phyloP scores from a whole-genome alignment of 2,113 vertebrate genomes.

The Procapra przewalskii region DNA sequence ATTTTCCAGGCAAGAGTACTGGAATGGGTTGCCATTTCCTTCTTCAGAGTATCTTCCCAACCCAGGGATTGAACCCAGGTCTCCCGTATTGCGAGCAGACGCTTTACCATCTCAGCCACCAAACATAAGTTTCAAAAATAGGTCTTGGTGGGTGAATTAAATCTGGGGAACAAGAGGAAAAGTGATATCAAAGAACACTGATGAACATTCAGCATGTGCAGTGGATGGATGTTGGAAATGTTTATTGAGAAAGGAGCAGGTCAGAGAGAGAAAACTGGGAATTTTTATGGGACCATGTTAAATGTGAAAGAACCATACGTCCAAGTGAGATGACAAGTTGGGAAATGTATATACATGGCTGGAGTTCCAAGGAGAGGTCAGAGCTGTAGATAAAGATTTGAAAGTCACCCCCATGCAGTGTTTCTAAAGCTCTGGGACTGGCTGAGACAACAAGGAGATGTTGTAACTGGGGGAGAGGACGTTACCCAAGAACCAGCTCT shows the following conservation, averaged over 20 bases:
- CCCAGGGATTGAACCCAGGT: not conserved
- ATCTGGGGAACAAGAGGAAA: not conserved
- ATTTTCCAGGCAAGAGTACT: not conserved
- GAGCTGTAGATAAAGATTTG: not conserved
- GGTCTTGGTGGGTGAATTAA: not conserved
- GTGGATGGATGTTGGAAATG: not conserved
- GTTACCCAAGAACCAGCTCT: not conserved
- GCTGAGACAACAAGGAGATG: not conserved
- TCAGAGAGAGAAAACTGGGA: not conserved
- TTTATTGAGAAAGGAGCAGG: not conserved
- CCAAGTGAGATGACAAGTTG: not conserved
- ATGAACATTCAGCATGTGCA: not conserved
- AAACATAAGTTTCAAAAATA: not conserved
- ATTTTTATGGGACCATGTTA: not conserved
- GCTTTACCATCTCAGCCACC: not conserved
- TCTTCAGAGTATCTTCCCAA: not conserved
- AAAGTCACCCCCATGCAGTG: not conserved
- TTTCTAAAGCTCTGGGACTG: not conserved
- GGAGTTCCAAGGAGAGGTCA: not conserved
- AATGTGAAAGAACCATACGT: not conserved
- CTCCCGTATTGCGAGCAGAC: rapidly evolving
- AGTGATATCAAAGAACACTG: not conserved
- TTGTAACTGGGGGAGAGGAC: not conserved
- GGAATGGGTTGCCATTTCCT: not conserved
- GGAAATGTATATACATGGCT: not conserved